phyloP scores from a whole-genome alignment of 1,140 invertebrate genomes.

The Phortica variegata region DNA sequence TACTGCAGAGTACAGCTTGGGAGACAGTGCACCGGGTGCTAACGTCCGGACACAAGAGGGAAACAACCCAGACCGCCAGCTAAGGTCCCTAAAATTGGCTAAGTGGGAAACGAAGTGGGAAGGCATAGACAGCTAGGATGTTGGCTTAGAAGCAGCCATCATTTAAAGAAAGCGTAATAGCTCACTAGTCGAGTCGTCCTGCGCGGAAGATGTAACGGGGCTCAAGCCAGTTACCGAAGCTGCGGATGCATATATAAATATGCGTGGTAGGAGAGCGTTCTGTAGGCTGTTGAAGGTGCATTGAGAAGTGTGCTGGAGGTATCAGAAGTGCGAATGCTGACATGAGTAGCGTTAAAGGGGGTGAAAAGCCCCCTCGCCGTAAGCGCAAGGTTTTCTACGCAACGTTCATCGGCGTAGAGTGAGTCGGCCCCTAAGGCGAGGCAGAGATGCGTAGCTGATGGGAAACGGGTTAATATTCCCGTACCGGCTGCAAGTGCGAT shows the following conservation, averaged over 20 bases:
- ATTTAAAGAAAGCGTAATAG: constrained; percentile 7
- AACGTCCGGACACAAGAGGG: constrained; percentile 3
- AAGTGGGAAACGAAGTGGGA: constrained; percentile 7
- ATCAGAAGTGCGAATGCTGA: constrained; percentile 4
- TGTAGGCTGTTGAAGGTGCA: constrained; percentile 2
- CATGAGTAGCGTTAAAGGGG: constrained; percentile 6
- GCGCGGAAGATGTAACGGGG: constrained; percentile 6
- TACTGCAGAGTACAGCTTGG: constrained; percentile 1
- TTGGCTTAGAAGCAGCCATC: constrained; percentile 10
- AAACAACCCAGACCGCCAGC: constrained; percentile 7
- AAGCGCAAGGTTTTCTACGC: constrained; percentile 3
- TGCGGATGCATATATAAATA: not conserved
- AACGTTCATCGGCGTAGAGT: constrained; percentile 4
- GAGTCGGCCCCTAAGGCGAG: constrained; percentile 6
- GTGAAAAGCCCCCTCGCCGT: constrained; percentile 3
- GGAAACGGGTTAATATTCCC: constrained; percentile 3
- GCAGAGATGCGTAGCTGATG: constrained; percentile 4
- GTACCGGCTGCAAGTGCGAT: constrained; percentile 2
- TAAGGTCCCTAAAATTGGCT: constrained; percentile 4
- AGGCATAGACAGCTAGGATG: constrained; percentile 2
- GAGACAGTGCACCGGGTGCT: constrained; percentile 2
- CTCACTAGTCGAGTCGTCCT: constrained; percentile 6
- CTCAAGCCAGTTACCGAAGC: constrained; percentile 3
- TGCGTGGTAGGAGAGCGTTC: constrained; percentile 4
- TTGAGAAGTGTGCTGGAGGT: constrained; percentile 1